Evolutionary conservation across 2,113 vertebrate species (phyloP).

Genomic region (Anguilla japonica): DNA sequence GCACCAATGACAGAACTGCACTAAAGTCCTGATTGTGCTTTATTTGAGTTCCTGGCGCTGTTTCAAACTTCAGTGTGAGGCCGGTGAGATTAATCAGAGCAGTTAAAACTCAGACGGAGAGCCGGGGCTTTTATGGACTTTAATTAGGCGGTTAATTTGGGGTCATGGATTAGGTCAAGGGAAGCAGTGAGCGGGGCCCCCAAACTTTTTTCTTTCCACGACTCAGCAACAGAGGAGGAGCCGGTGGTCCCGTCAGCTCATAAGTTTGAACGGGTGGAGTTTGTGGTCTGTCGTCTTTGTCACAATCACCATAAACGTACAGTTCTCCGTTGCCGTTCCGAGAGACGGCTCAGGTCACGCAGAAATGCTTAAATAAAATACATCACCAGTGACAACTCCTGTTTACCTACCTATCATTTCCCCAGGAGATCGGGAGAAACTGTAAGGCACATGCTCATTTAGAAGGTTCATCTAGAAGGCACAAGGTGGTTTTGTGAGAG

Average conservation of each 20-base stretch:
- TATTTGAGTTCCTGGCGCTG: background rate
- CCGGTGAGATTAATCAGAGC: background rate
- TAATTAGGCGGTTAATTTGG: slow-evolving; percentile 7
- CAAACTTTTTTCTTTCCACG: background rate
- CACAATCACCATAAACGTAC: background rate
- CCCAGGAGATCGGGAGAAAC: background rate
- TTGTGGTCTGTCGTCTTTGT: background rate
- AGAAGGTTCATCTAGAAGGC: background rate
- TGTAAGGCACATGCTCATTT: background rate
- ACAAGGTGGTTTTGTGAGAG: background rate
- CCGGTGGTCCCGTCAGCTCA: background rate
- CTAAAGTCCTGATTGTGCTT: background rate
- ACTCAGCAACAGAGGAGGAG: background rate
- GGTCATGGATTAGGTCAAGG: background rate
- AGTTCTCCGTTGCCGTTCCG: background rate
- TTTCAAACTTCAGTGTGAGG: background rate
- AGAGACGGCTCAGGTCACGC: background rate
- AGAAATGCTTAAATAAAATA: background rate
- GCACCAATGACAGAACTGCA: background rate
- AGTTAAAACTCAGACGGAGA: background rate
- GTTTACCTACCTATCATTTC: background rate
- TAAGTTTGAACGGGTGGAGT: background rate
- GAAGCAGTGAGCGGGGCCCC: background rate
- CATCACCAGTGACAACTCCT: background rate
- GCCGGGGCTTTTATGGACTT: background rate